Percentiles rank a stretch among this genome's conserved stretches.
Conservation (phyloP, 2,888 invertebrate genomes). For the Pseudococcus jackbeardsleyi region DNA sequence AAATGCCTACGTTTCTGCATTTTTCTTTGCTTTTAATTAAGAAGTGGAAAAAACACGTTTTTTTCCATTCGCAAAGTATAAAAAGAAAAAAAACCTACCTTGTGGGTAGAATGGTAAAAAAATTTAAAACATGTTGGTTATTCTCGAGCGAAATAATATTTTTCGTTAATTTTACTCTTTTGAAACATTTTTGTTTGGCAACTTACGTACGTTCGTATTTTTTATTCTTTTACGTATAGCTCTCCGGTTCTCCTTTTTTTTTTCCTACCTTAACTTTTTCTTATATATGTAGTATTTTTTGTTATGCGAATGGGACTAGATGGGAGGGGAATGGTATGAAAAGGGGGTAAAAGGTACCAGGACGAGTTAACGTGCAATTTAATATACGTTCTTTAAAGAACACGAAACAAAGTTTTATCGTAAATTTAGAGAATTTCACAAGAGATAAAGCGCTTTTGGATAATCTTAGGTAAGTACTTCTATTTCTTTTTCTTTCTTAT, state of each 20-base stretch:
- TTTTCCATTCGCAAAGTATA: not conserved
- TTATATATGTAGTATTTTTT: not conserved
- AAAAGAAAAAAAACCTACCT: not conserved
- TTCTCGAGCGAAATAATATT: constrained; percentile 13
- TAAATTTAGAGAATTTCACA: constrained; percentile 63
- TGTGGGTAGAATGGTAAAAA: not conserved
- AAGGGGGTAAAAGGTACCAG: not conserved
- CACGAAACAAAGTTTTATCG: constrained; percentile 64
- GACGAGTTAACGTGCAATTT: constrained; percentile 56
- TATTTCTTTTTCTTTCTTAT: constrained; percentile 32
- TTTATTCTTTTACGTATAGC: constrained; percentile 20
- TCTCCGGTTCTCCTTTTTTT: not conserved
- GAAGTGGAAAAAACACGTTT: not conserved
- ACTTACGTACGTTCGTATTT: not conserved
- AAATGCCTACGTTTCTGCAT: not conserved
- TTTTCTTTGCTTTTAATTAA: constrained; percentile 18
- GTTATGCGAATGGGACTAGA: not conserved
- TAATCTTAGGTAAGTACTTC: constrained; percentile 57
- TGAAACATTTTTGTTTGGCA: constrained; percentile 50
- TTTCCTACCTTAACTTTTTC: constrained; percentile 17
- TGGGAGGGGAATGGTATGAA: not conserved
- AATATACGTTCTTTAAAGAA: constrained; percentile 60
- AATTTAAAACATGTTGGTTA: not conserved
- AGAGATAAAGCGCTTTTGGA: constrained; percentile 64
- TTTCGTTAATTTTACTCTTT: constrained; percentile 52